Conservation (phyloP, 2,113 vertebrate species). For the Otis tarda region DNA sequence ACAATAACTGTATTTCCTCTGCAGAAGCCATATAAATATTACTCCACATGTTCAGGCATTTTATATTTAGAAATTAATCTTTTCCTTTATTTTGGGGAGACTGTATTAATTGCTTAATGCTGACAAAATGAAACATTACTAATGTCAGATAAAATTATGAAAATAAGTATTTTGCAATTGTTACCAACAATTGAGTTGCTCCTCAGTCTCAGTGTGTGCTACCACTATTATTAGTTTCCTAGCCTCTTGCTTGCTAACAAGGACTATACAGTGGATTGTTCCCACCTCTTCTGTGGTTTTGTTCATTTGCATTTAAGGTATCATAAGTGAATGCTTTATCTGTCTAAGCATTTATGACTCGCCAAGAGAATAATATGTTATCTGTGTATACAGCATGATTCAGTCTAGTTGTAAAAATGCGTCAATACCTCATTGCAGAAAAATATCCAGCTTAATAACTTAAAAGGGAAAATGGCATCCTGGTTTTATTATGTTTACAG, state of each 20-base stretch:
- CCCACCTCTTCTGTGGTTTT: neutral
- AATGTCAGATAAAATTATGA: neutral
- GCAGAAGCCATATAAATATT: neutral
- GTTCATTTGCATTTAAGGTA: neutral
- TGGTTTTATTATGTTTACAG: conserved; percentile 9
- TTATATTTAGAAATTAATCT: neutral
- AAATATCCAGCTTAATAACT: neutral
- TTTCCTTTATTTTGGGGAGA: neutral
- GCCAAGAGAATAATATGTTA: neutral
- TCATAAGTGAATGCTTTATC: neutral
- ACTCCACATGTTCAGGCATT: neutral
- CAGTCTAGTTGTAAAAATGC: neutral
- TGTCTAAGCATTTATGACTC: neutral
- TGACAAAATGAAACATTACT: neutral
- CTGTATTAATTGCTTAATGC: neutral
- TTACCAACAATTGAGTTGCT: neutral
- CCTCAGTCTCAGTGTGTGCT: neutral
- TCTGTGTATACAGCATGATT: neutral
- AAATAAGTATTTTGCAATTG: neutral
- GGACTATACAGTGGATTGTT: neutral
- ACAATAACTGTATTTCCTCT: neutral
- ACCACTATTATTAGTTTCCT: neutral
- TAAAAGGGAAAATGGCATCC: neutral
- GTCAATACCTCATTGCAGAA: neutral
- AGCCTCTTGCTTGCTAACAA: neutral